Percentiles rank a stretch among this genome's conserved stretches.
Evolutionary conservation across 2,113 vertebrate species (phyloP).

Genomic region (Lamprologus lemairii): DNA sequence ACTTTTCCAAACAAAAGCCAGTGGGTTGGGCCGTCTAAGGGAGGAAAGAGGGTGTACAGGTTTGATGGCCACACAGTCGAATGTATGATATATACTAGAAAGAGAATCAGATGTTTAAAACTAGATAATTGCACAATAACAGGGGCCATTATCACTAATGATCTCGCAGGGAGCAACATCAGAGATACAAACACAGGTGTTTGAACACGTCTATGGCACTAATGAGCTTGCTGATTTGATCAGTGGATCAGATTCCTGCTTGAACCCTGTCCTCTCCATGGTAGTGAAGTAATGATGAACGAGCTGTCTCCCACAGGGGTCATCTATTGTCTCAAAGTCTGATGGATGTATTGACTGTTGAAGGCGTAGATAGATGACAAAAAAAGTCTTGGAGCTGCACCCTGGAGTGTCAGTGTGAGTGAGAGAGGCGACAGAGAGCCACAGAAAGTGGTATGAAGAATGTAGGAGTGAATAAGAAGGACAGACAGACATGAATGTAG

Average conservation of each 20-base stretch:
- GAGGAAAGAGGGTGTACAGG: background rate
- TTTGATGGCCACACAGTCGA: background rate
- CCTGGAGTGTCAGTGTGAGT: background rate
- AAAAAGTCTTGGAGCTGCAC: background rate
- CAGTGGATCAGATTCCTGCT: constrained; percentile 37
- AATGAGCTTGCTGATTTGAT: background rate
- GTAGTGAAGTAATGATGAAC: constrained; percentile 4
- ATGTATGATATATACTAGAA: background rate
- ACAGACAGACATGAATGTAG: background rate
- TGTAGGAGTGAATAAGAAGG: background rate
- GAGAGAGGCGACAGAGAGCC: background rate
- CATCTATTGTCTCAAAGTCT: constrained; percentile 33
- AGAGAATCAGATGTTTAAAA: background rate
- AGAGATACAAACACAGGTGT: background rate
- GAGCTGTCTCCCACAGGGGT: constrained; percentile 12
- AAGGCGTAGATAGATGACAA: background rate
- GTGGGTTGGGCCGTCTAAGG: background rate
- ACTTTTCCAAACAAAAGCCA: background rate
- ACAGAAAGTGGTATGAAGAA: background rate
- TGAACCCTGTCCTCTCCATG: constrained; percentile 34
- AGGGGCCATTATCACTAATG: background rate
- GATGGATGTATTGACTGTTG: constrained; percentile 34
- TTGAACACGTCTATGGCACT: background rate
- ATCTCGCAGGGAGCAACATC: background rate
- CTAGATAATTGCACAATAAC: background rate